Base-by-base conservation (phyloP, 2,888 invertebrate species). In the Drosophila longiperda region DNA sequence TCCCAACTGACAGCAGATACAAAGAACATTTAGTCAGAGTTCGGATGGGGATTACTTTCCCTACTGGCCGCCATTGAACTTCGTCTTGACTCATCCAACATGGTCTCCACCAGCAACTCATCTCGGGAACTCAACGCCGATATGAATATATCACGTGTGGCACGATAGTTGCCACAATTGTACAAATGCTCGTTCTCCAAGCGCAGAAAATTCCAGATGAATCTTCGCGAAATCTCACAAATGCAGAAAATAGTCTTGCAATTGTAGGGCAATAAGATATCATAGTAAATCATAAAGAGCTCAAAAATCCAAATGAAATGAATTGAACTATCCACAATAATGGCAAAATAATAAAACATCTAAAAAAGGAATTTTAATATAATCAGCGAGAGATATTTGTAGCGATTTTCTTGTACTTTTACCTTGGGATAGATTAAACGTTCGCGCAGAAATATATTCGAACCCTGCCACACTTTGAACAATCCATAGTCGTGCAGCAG, bases 191-290 rank as follows among this genome's bases (percentile, higher is more conserved):
- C 99, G 94, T 99, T 99, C 94, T 99, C 99, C 88, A 99, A 93
- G 0, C 99, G 98, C 94, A 99, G 98, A 93, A 98, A 99, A 93
- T 99, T 99, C 99, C 99, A 99, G 42, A 99, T 95, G 93, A 99
- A 99, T 64, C 99, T 95, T 91, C 97, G 70, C 90, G 97, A 96
- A 0, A 98, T 97, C 94, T 98, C 98, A 0, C 97, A 93, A 0
- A 97, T 96, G 45, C 97, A 96, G 33, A 96, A 91, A 71, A 98
- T 94, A 0, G 97, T 96, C 12, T 95, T 95, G 95, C 97, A 96
- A 1, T 97, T 94, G 90, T 97, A 98, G 0, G 94, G 94, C 72
- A 95, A 94, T 34, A 97, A 94, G 60, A 95, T 94, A 2, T 95
- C 94, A 85, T 96, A 95, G 92, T 97, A 96, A 0, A 95, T 96